Base-by-base conservation (phyloP, 2,888 invertebrate species). In the Apamea anceps region DNA sequence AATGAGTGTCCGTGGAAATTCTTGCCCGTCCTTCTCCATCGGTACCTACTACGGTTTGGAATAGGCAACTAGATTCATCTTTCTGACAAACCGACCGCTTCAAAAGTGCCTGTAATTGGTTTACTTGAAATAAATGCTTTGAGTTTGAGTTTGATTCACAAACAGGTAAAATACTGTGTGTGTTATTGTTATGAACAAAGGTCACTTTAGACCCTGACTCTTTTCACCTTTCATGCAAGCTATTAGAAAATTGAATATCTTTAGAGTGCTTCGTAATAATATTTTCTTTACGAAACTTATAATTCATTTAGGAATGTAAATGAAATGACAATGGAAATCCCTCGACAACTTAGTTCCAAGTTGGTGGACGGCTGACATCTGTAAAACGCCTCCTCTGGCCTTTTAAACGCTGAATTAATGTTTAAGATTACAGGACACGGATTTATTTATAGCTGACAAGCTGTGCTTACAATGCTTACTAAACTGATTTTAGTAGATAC, bases 301-400 rank as follows among this genome's bases (percentile, higher is more conserved):
- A 70, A 28, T 48, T 81, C 28, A 18, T 63, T 70, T 37, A 51
- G 54, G 28, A 72, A 75, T 54, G 51, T 63, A 75, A 70, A 77
- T 75, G 13, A n/a, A 60, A 65, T 70, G 54, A 60, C 77, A 60
- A 67, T 57, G 57, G 63, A 76, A 76, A 75, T 72, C 42, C 54
- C 51, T 66, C 45, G 51, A 63, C 65, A 84, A 84, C 12, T 81
- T 76, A 21, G 51, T 63, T 65, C 57, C n/a, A 25, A 81, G 13
- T 84, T 75, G 32, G 42, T 48, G 54, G 77, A 84, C 72, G 67
- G 72, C 15, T 80, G 85, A 84, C 78, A 86, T 75, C 67, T 79
- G 77, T 73, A 51, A 54, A 77, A 79, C 57, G 77, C 66, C 85
- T 79, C 13, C 37, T 76, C 45, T 65, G 70, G 37, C 70, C 28